phyloP scores from a whole-genome alignment of 2,113 vertebrate genomes.

The Paracanthobrama guichenoti region DNA sequence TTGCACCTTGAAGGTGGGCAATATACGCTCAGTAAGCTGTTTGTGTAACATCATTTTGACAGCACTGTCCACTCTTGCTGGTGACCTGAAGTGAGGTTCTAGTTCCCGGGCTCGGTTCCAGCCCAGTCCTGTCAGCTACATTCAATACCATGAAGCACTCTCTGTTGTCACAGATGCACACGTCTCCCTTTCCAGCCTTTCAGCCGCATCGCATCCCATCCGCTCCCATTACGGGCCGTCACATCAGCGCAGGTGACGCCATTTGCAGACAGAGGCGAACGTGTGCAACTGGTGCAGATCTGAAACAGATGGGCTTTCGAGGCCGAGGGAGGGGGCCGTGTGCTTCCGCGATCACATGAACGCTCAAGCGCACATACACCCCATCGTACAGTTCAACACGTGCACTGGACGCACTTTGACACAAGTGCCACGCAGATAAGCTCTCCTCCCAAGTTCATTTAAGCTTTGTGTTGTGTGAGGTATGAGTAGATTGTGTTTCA shows the following conservation, averaged over 20 bases:
- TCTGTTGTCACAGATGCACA: conserved; percentile 64
- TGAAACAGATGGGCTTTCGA: conserved; percentile 29
- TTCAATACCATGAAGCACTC: conserved; percentile 79
- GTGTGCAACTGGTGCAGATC: not conserved
- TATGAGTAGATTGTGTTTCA: conserved; percentile 79
- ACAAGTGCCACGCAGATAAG: conserved; percentile 70
- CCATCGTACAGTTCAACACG: conserved; percentile 63
- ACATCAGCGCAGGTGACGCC: not conserved
- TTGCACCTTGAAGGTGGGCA: conserved; percentile 78
- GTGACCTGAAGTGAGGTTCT: conserved; percentile 79
- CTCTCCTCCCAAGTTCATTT: conserved; percentile 73
- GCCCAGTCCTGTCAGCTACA: conserved; percentile 79
- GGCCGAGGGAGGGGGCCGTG: conserved; percentile 53
- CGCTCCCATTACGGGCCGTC: not conserved
- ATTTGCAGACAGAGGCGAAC: not conserved
- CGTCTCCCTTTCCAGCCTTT: conserved; percentile 61
- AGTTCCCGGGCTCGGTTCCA: conserved; percentile 70
- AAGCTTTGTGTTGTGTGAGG: conserved; percentile 80
- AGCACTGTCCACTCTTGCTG: conserved; percentile 76
- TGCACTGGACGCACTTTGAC: conserved; percentile 64
- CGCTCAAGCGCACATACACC: conserved; percentile 66
- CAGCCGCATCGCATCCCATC: conserved; percentile 54
- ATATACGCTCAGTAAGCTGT: conserved; percentile 72
- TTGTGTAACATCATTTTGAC: conserved; percentile 71
- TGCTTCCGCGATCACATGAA: conserved; percentile 66